phyloP scores from a whole-genome alignment of 2,113 vertebrate species.

The Hypanus sabinus region DNA sequence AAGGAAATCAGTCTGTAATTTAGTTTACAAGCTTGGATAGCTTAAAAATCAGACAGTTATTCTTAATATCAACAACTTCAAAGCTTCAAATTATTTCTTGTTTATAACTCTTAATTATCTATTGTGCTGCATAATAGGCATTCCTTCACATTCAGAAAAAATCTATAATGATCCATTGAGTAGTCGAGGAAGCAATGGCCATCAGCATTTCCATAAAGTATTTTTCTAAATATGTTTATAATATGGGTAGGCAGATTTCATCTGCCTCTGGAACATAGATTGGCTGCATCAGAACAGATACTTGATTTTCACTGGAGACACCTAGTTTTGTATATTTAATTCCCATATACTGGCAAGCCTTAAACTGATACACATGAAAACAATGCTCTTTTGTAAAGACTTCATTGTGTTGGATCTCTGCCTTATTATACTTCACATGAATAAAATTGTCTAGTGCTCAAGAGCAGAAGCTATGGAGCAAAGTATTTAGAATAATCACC shows the following conservation, averaged over 20 bases:
- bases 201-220: neutral
- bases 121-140: neutral
- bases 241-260: neutral
- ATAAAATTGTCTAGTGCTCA: neutral
- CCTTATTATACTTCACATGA: neutral
- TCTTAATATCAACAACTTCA: neutral
- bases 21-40: neutral
- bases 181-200: neutral
- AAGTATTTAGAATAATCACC: neutral
- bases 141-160: neutral
- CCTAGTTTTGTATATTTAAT: neutral
- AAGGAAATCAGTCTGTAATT: neutral
- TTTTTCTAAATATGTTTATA: neutral
- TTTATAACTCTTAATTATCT: neutral
- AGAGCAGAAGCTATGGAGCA: neutral
- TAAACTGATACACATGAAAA: neutral
- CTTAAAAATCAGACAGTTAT: neutral
- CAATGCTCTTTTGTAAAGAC: neutral
- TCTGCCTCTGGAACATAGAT: neutral
- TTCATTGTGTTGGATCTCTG: neutral
- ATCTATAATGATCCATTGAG: neutral
- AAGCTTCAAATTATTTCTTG: neutral
- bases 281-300: too few relatives aligned
- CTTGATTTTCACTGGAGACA: constrained; percentile 17
- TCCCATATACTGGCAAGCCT: neutral